A percentile compares a stretch with the other conserved stretches of the same genome.
These are phyloP conservation scores for Cheilosia vulpina DNA, from an alignment of 2,888 invertebrate species.

Conservation along the genomic window DNA sequence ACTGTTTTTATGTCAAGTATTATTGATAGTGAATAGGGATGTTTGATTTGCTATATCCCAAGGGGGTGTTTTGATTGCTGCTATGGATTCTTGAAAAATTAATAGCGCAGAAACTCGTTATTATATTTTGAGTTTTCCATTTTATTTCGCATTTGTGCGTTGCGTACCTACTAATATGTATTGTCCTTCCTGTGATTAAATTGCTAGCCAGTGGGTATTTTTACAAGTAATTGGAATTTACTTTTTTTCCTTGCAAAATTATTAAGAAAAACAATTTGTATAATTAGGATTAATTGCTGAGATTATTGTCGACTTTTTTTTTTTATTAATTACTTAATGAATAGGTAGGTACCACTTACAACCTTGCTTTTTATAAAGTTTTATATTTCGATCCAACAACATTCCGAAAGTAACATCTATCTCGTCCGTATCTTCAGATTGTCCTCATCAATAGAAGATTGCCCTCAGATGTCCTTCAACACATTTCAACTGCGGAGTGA, in stretches of 20 bases:
- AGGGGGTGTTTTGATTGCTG: slow-evolving; percentile 13
- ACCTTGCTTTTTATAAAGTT: no score
- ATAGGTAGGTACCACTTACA: no score
- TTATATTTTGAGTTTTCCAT: slow-evolving; percentile 11
- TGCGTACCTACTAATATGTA: neutral
- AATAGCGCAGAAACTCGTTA: slow-evolving; percentile 34
- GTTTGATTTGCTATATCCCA: slow-evolving; percentile 32
- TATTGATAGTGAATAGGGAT: neutral
- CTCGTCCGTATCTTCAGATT: slow-evolving; percentile 2
- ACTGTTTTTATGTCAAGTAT: slow-evolving; percentile 23
- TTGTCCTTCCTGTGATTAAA: no score
- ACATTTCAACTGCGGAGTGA: slow-evolving; percentile 31
- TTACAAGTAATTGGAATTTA: no score
- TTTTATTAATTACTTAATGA: no score
- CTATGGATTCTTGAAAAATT: slow-evolving; percentile 34
- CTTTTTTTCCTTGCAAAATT: no score
- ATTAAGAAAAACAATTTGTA: no score
- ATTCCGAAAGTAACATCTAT: neutral
- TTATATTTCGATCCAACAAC: neutral
- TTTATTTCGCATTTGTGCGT: neutral
- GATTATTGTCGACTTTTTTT: no score
- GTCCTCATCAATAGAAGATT: slow-evolving; percentile 42
- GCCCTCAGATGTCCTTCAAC: slow-evolving; percentile 34
- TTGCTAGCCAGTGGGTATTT: no score
- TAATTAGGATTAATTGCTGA: no score